Evolutionary conservation across 2,888 invertebrate genomes (phyloP).

Genomic region (Folsomia candida): DNA sequence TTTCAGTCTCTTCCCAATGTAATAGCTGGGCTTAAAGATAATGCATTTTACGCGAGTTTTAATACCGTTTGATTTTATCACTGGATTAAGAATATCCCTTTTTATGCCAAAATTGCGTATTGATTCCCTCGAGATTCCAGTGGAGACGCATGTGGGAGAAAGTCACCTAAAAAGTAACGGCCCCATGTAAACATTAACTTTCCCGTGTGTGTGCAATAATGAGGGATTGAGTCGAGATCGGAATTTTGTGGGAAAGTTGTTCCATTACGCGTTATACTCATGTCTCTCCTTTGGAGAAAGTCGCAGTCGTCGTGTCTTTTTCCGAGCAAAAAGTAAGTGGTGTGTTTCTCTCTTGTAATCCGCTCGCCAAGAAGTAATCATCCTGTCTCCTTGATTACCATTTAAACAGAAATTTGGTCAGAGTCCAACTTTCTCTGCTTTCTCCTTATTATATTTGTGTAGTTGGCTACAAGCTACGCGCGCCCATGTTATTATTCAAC

Average conservation of each 20-base stretch:
- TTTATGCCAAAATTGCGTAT: no score
- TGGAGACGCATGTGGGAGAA: no score
- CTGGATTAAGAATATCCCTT: no score
- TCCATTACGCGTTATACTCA: not conserved
- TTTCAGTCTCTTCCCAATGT: no score
- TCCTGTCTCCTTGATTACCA: conserved; percentile 21
- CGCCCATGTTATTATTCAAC: not conserved
- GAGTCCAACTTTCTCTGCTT: conserved; percentile 3
- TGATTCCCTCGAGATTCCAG: no score
- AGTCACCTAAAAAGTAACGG: no score
- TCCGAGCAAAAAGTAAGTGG: not conserved
- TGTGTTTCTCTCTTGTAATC: not conserved
- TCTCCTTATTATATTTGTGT: not conserved
- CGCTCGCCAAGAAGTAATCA: conserved; percentile 14
- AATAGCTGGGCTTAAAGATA: no score
- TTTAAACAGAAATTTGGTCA: conserved; percentile 20
- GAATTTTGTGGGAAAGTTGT: not conserved
- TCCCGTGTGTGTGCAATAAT: not conserved
- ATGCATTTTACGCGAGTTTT: no score
- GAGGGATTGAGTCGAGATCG: not conserved
- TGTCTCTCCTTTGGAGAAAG: no score
- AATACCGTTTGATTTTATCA: no score
- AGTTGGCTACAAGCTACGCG: not conserved
- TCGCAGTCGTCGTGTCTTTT: no score
- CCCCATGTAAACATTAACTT: not conserved